These are phyloP conservation scores for Lepidocyrtinus sp. DNA, from an alignment of 2,888 invertebrate genomes.

Conservation along the genomic window DNA sequence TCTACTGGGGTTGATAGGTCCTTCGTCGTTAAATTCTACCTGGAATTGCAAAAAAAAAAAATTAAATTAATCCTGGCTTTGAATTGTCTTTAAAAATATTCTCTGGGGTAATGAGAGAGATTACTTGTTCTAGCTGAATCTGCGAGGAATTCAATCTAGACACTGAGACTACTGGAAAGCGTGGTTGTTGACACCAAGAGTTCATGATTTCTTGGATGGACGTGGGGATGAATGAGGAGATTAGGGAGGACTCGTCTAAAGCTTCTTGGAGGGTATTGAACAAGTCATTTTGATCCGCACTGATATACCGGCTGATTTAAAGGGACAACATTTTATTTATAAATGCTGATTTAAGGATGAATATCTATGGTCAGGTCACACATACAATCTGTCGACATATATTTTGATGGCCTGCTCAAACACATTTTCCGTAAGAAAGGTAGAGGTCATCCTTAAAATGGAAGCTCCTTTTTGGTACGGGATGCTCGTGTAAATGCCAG, in stretches of 20 bases:
- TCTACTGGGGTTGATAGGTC: constrained; percentile 22
- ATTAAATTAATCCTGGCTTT: neutral
- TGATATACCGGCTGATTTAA: constrained; percentile 52
- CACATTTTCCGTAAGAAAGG: constrained; percentile 56
- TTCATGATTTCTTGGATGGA: constrained; percentile 72
- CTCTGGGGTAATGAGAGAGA: neutral
- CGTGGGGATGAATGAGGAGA: constrained; percentile 44
- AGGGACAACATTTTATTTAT: neutral
- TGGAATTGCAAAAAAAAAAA: neutral
- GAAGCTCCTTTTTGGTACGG: constrained; percentile 66
- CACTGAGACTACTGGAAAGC: constrained; percentile 71
- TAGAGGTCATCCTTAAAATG: constrained; percentile 59
- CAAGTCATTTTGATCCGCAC: constrained; percentile 59
- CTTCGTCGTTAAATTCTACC: constrained; percentile 55
- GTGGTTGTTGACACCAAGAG: constrained; percentile 73
- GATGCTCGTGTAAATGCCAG: constrained; percentile 60
- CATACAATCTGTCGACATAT: constrained; percentile 56
- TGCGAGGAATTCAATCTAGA: neutral
- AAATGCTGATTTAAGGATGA: neutral
- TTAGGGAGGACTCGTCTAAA: constrained; percentile 26
- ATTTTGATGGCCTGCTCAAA: constrained; percentile 53
- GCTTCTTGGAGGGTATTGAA: constrained; percentile 58
- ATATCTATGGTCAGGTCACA: too few relatives aligned
- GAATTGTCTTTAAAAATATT: neutral
- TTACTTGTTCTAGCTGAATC: constrained; percentile 43